phyloP scores from a whole-genome alignment of 2,888 invertebrate genomes.

The Azorinus chamasolen region DNA sequence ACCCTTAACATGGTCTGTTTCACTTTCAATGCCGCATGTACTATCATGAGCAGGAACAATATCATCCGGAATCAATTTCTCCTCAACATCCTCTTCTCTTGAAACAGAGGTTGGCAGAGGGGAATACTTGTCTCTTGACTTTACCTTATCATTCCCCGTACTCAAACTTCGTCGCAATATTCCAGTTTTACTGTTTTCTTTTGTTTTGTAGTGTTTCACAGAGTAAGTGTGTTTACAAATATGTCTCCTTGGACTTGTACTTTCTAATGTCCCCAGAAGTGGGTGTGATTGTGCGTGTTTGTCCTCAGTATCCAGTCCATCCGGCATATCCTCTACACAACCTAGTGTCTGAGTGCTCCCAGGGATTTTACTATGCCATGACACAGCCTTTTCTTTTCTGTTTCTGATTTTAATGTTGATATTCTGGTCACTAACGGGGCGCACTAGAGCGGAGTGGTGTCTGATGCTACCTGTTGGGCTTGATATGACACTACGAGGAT shows the following conservation, averaged over 20 bases:
- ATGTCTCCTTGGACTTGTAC: constrained; percentile 44
- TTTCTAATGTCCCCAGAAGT: constrained; percentile 62
- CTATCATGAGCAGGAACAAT: constrained; percentile 6
- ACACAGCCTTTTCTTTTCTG: constrained; percentile 55
- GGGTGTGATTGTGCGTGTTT: constrained; percentile 70
- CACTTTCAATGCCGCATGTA: constrained; percentile 39
- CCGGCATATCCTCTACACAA: constrained; percentile 48
- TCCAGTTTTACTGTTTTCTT: constrained; percentile 48
- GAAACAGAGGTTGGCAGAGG: constrained; percentile 29
- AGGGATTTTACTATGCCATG: constrained; percentile 62
- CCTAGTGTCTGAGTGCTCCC: constrained; percentile 57
- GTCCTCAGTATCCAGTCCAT: constrained; percentile 27
- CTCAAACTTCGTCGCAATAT: constrained; percentile 67
- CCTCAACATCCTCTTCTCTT: constrained; percentile 22
- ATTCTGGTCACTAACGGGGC: constrained; percentile 62
- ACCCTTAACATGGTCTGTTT: constrained; percentile 36
- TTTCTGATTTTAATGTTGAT: constrained; percentile 40
- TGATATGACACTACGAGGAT: constrained; percentile 27
- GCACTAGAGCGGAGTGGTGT: constrained; percentile 19
- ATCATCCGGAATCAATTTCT: background rate
- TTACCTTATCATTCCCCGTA: constrained; percentile 65
- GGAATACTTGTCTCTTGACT: constrained; percentile 65
- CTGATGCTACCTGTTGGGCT: constrained; percentile 28
- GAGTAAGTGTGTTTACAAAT: constrained; percentile 62
- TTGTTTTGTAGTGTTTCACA: constrained; percentile 44